Evolutionary conservation across 2,888 invertebrate species (phyloP), one percentile per base, ranked within the genome.

Genomic region (Congeria kusceri): DNA sequence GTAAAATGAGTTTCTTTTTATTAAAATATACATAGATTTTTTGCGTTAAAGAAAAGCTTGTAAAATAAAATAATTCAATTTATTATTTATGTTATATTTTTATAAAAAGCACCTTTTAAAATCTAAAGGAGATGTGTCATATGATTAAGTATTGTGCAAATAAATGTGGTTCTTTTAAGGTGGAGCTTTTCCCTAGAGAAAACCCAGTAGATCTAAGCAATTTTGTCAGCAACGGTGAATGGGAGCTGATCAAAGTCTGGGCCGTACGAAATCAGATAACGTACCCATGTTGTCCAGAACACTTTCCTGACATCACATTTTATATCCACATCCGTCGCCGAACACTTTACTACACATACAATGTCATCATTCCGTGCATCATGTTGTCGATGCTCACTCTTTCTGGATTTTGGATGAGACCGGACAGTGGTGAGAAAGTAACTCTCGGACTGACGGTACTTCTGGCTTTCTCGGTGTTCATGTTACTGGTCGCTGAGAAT

Each of bases 301-400:
- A 92, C 0, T 93, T 92, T 77, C 92, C 92, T 27, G 93, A 93
- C 79, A 92, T 93, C 46, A 95, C 94, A 18, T 94, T 95, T 83
- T 93, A 93, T 62, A 91, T 95, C 47, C 94, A 94, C 77, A 94
- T 95, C 62, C 92, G 94, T 7, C 88, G 94, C 13, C 93, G 94
- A 86, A 94, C 92, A 0, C 85, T 92, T 28, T 92, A 92, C 79
- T 91, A 92, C 84, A 90, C 90, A 20, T 90, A 91, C 77, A 94
- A 94, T 84, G 90, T 94, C 68, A 92, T 94, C 73, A 91, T 93
- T 49, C 94, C 94, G 9, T 94, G 94, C 49, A 90, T 93, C 4
- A 94, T 94, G 89, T 89, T 94, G 80, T 94, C 94, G 1, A 86
- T 92, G 11, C 89, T 94, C 59, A 93, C 94, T 32, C 88, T 94